Base-by-base conservation (phyloP, 2,888 invertebrate genomes). In the Acronicta alni region DNA sequence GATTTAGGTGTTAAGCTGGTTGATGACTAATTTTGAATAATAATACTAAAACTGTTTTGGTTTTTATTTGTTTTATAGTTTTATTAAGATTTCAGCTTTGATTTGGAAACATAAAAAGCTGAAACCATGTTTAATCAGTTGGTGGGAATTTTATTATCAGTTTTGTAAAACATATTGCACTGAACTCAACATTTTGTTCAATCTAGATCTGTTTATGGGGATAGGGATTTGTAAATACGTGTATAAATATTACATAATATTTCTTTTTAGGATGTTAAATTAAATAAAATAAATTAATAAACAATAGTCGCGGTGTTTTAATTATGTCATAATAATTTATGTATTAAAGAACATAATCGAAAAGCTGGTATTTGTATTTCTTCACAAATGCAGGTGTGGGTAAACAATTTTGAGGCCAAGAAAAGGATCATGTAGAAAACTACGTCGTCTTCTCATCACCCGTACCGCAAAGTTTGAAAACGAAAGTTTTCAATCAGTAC, bases 151-250 rank as follows among this genome's bases (percentile, higher is more conserved):
- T 45, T 49, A 45, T 45, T 6, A 45, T 43, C 37, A 39, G 32
- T 54, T 52, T 63, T 58, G 51, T 58, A 26, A 49, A 48, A 55
- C 46, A 39, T 48, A 60, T 47, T 47, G 44, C 41, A 26, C 70
- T 60, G 57, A 58, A 64, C 52, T 30, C 52, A 69, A 69, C 55
- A 66, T 67, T 58, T 59, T 64, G 61, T 71, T 52, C 60, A 57
- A 59, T 64, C 51, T 67, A 81, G 83, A 84, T 83, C 80, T 84
- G 80, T 75, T 76, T 64, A 74, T 63, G 71, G 78, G 73, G 59
- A 71, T 75, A 79, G 77, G 79, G 67, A 75, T 72, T 79, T 85
- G 84, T 86, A 86, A 84, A 86, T 76, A 76, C 61, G 45, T 76
- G 74, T 76, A 76, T 74, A 75, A 70, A 69, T 84, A 82, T 73